phyloP scores from a whole-genome alignment of 2,113 vertebrate species.

The Antigone vipio region DNA sequence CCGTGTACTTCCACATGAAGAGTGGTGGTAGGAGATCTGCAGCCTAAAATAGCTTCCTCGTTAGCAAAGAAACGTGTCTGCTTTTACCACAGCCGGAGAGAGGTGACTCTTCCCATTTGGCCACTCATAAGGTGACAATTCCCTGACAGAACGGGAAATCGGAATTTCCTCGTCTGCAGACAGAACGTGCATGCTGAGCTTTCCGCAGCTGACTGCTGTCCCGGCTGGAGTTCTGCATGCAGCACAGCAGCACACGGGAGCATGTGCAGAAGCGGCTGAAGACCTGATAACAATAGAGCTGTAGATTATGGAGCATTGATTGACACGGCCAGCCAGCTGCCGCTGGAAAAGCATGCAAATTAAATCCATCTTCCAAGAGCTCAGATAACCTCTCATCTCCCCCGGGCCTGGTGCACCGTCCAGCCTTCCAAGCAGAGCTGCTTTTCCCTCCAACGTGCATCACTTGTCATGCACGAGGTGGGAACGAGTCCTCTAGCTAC shows the following conservation, averaged over 20 bases:
- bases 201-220: background rate
- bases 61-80: background rate
- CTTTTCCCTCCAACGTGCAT: accelerated
- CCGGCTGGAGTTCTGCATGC: background rate
- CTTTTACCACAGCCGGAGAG: background rate
- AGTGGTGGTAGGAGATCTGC: no score
- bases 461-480: accelerated
- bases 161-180: no score
- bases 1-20: accelerated
- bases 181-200: accelerated
- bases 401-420: accelerated
- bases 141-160: background rate
- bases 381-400: background rate
- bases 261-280: background rate
- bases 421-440: background rate
- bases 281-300: background rate
- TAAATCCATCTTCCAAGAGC: background rate
- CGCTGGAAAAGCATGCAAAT: background rate
- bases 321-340: background rate
- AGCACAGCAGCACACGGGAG: background rate
- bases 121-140: background rate
- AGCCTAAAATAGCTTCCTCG: no score
- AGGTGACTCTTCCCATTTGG: background rate
- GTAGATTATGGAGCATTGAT: background rate
- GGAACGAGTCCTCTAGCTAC: background rate